Base-by-base conservation (phyloP, 2,113 vertebrate species). In the Siphamia tubifer region DNA sequence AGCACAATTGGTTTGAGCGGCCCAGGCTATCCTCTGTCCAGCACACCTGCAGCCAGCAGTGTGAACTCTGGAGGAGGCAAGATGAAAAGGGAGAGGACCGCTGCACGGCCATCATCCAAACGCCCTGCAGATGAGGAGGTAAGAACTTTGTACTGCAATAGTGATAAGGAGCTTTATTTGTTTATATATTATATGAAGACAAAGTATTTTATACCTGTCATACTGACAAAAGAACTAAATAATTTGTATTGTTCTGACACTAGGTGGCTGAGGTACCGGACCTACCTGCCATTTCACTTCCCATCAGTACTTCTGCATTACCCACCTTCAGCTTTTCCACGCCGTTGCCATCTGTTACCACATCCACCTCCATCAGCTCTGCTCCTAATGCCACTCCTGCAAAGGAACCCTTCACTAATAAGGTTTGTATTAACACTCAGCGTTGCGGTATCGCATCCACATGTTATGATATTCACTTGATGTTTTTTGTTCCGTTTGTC, bases 291-390 rank as follows among this genome's bases (percentile, higher is more conserved):
- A 90, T 98, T 58, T 92, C 95, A 36, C 92, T 99, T 15, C 96
- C 97, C 51, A 94, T 98, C 80, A 90, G 88, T 78, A 88, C 82
- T 36, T 88, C 92, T 6, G 88, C 93, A 4, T 88, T 98, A 80
- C 95, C 96, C n/a, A 91, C 87, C 0, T 97, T 98, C 88, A 96
- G 16, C 87, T 98, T 97, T 67, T 90, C 93, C 15, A 77, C 94
- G 12, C 82, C 93, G 8, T 40, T 68, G 19, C 82, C 54, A 7
- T 30, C 92, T 42, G 64, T 83, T 24, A 79, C 91, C 30, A 61
- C 83, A 21, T 68, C 81, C 9, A 21, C 68, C 66, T 0, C 86
- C 79, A 34, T 74, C 76, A 55, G 61, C 71, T 38, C 86, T 53
- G 78, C 89, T 68, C 49, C 86, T 71, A 47, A 64, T 2, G 15